Conservation (phyloP, 2,113 vertebrate genomes). For the Dascyllus trimaculatus region DNA sequence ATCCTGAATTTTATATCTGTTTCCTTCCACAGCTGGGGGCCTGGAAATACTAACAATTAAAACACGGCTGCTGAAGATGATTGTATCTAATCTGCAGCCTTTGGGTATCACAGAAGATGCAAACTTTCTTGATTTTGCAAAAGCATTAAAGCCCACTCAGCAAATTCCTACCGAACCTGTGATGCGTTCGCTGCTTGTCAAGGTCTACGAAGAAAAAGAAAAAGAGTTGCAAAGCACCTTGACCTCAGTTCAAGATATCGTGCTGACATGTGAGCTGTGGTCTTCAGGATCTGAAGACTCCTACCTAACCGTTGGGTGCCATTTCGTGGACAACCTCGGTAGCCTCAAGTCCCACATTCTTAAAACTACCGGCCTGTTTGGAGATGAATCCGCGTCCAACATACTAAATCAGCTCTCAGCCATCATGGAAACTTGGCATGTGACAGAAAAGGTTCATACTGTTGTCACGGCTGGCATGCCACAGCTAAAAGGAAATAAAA, state of each 20-base stretch:
- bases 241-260: neutral
- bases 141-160: neutral
- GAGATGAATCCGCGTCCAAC: neutral
- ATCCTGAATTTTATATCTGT: neutral
- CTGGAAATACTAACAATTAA: neutral
- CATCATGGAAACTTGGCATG: neutral
- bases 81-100: neutral
- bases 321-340: constrained; percentile 6
- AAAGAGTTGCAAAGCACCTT: neutral
- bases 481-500: neutral
- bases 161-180: neutral
- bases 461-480: constrained; percentile 5
- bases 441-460: constrained; percentile 11
- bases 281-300: neutral
- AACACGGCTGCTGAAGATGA: constrained; percentile 13
- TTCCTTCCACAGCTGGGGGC: neutral
- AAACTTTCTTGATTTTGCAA: neutral
- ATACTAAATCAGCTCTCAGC: neutral
- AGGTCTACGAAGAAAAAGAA: neutral
- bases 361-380: neutral
- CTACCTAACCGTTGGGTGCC: neutral
- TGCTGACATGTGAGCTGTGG: constrained; percentile 28
- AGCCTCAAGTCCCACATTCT: neutral
- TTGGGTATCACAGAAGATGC: neutral
- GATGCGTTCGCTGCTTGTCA: neutral